A percentile compares a stretch with the other conserved stretches of the same genome.
phyloP scores from a whole-genome alignment of 2,113 vertebrate species.

The Hydrolagus affinis region DNA sequence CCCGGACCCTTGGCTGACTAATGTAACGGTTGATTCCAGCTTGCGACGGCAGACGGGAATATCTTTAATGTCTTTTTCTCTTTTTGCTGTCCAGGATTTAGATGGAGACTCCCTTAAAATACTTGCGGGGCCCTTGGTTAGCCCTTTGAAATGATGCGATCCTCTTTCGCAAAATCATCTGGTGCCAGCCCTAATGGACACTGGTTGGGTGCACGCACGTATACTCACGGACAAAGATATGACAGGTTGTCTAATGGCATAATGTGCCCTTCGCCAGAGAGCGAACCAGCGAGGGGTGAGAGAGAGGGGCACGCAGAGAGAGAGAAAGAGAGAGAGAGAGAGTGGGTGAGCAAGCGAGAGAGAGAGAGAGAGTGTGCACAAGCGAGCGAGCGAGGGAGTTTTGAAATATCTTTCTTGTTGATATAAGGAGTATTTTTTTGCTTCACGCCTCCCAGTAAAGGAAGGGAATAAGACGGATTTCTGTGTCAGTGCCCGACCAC shows the following conservation, averaged over 20 bases:
- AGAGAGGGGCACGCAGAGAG: no score
- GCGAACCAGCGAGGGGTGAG: no score
- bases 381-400: no score
- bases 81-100: not conserved
- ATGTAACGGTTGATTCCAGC: not conserved
- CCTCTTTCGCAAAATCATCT: not conserved
- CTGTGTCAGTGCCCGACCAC: slow-evolving; percentile 4
- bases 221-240: slow-evolving; percentile 9
- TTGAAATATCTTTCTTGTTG: slow-evolving; percentile 25
- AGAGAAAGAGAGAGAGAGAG: no score
- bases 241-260: slow-evolving; percentile 28
- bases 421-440: not conserved
- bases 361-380: no score
- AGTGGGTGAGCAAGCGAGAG: no score
- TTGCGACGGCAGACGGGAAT: not conserved
- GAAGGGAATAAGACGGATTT: slow-evolving; percentile 7
- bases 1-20: not conserved
- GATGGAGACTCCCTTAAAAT: not conserved
- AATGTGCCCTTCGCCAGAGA: not conserved
- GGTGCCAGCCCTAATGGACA: slow-evolving; percentile 3
- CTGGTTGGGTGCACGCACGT: not conserved
- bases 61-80: not conserved
- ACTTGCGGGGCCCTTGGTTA: not conserved
- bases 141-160: not conserved
- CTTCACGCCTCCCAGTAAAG: not conserved